Base-by-base conservation (phyloP, 2,888 invertebrate genomes). In the Globia sparganii region DNA sequence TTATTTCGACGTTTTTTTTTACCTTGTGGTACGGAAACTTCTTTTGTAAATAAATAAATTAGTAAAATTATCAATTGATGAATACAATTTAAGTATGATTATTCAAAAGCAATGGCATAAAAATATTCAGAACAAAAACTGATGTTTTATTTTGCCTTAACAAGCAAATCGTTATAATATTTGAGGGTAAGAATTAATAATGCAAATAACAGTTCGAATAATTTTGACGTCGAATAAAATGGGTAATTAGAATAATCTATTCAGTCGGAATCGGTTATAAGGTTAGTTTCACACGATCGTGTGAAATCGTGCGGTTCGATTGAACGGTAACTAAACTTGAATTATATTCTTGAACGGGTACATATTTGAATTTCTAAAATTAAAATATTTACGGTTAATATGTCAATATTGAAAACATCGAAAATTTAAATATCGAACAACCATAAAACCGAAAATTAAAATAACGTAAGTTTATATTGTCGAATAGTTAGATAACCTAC, bases 151-250 rank as follows among this genome's bases (percentile, higher is more conserved):
- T 46, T 46, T 46, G 11, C n/a, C 21, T n/a, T 56, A 18, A 40
- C 13, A 37, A 56, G 37, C 5, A 25, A 75, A 81, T 75, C 67
- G 56, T 40, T 43, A 61, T 64, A 75, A 68, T 25, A 75, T 75
- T 67, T 18, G 8, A 81, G 46, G 28, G 43, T 67, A 49, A n/a
- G 25, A 75, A 67, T 56, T 37, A 25, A 56, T 81, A 4, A 56
- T 67, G 25, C 37, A 75, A 67, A 81, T 61, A 58, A 40, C n/a
- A 62, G 46, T 3, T 34, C n/a, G 2, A 43, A 25, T 61, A 21
- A 80, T 59, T 65, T 59, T 18, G 6, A 31, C 25, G 8, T 2
- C 8, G 53, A 31, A 53, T 58, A 15, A 81, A 75, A 67, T 13
- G 5, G 53, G 21, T 80, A 43, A 34, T 74, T 43, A 15, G 34